Evolutionary conservation across 1,140 invertebrate species (phyloP), one percentile per base, ranked within the genome.

Genomic region (Habropoda laboriosa): DNA sequence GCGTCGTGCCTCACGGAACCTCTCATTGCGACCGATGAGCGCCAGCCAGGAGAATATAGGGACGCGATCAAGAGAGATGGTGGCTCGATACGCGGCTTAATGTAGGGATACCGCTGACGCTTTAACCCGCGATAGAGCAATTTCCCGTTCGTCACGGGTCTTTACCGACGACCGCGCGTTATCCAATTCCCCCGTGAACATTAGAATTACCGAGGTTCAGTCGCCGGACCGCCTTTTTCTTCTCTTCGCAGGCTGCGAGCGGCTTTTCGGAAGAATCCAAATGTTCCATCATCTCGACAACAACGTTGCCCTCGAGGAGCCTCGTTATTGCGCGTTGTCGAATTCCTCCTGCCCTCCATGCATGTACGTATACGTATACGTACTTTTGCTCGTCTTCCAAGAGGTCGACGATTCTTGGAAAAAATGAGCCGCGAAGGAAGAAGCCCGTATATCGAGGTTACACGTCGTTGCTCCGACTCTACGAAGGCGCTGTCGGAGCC

Each of bases 81-180:
- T 42, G 53, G 66, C 66, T 35, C 67, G 75, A 78, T 78, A 78
- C 66, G 55, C 35, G 55, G 42, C 35, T 6, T 78, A 78, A 78
- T 71, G 55, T 16, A 47, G 42, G 42, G 64, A 78, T 60, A 55
- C 75, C 18, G 55, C 64, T 78, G 75, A 78, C 75, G 67, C 55
- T 78, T 78, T 71, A 49, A 51, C 55, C 38, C 45, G 66, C 75
- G 67, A 78, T 78, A 71, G 67, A 78, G 75, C 55, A 78, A 78
- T 78, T 71, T 78, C 67, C 35, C 53, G 66, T 78, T 78, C 66
- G 75, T 78, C 67, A 71, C 67, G 75, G 75, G 35, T 78, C 75
- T 71, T 78, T 78, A 78, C 55, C 42, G 53, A 32, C 18, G 13
- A n/a, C 42, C 18, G 1, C 45, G 75, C 21, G 55, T 78, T 78